phyloP scores from a whole-genome alignment of 1,140 invertebrate genomes.

The Cydia fagiglandana region DNA sequence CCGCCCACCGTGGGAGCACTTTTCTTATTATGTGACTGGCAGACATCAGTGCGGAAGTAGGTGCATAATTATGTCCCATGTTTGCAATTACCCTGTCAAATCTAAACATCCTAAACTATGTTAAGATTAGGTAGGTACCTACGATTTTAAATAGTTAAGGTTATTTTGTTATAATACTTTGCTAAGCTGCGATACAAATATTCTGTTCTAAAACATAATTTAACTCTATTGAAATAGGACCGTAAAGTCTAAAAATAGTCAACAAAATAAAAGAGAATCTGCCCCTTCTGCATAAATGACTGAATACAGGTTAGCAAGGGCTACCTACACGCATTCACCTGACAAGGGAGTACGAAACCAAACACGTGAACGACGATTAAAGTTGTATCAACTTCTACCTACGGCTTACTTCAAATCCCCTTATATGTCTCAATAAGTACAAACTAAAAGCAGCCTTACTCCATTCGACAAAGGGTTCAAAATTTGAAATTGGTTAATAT shows the following conservation, averaged over 20 bases:
- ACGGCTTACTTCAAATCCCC: neutral
- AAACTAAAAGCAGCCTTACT: neutral
- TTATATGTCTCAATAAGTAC: neutral
- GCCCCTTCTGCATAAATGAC: neutral
- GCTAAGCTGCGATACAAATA: neutral
- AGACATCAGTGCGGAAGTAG: too few species aligned
- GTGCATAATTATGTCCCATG: too few species aligned
- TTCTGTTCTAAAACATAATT: neutral
- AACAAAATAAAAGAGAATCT: constrained; percentile 8
- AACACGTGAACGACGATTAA: constrained; percentile 19
- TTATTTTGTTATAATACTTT: too few species aligned
- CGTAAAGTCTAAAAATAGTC: neutral
- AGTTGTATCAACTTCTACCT: constrained; percentile 5
- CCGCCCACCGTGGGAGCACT: too few species aligned
- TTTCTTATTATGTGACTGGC: too few species aligned
- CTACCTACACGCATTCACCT: neutral
- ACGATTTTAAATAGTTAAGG: too few species aligned
- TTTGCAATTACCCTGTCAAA: too few species aligned
- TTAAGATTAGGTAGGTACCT: too few species aligned
- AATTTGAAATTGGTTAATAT: neutral
- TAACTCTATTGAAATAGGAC: neutral
- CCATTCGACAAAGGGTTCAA: neutral
- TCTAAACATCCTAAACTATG: too few species aligned
- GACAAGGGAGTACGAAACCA: constrained; percentile 12
- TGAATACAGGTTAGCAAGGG: constrained; percentile 15